These are phyloP conservation scores for Nephrotoma guestfalica DNA, from an alignment of 2,888 invertebrate species.

Conservation along the genomic window DNA sequence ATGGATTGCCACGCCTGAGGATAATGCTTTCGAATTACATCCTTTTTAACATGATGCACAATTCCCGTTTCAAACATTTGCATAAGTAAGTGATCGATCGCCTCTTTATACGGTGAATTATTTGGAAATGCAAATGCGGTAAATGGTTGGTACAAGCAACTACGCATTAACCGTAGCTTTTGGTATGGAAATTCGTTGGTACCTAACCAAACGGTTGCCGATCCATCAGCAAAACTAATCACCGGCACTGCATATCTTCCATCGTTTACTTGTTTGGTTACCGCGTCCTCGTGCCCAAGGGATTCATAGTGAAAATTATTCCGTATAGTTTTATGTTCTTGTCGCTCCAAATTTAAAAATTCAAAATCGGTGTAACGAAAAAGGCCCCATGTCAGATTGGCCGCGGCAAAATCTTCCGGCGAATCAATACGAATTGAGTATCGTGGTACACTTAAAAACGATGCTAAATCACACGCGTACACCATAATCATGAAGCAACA, in stretches of 20 bases:
- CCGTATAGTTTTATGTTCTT: background rate
- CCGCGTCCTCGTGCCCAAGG: background rate
- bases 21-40: background rate
- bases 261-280: background rate
- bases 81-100: background rate
- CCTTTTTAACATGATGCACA: background rate
- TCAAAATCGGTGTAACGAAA: background rate
- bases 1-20: background rate
- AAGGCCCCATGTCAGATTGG: background rate
- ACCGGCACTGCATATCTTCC: background rate
- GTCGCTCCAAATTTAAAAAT: background rate
- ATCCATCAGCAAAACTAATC: background rate
- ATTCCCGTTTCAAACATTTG: conserved; percentile 4
- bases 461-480: conserved; percentile 1
- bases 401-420: background rate
- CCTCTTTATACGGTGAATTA: conserved; percentile 3
- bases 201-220: background rate
- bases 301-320: background rate
- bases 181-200: background rate
- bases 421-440: background rate
- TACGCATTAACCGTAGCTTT: background rate
- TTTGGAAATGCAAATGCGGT: background rate
- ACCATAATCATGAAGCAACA: background rate
- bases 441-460: background rate
- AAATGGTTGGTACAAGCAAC: background rate